Conservation (phyloP, 2,113 vertebrate species). For the Cacatua alba region DNA sequence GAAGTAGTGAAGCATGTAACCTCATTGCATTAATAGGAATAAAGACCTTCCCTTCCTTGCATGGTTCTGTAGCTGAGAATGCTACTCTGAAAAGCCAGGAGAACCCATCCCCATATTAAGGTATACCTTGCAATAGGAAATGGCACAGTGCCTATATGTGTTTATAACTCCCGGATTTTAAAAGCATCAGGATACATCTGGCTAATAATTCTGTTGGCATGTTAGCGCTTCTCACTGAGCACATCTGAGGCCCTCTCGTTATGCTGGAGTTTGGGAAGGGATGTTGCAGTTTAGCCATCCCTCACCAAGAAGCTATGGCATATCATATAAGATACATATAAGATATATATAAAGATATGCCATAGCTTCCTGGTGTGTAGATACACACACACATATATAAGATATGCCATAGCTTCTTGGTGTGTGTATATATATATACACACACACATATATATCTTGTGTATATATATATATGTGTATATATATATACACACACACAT, state of each 20-base stretch:
- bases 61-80: not conserved
- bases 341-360: too few species aligned
- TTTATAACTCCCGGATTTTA: not conserved
- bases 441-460: too few species aligned
- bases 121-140: not conserved
- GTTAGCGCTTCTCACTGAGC: not conserved
- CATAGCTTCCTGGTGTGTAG: too few species aligned
- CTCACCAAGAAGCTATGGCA: too few species aligned
- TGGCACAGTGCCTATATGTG: not conserved
- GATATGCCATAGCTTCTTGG: too few species aligned
- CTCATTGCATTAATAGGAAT: not conserved
- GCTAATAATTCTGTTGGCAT: not conserved
- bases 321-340: too few species aligned
- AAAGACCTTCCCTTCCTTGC: not conserved
- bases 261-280: not conserved
- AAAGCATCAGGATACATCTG: not conserved
- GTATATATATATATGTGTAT: too few species aligned
- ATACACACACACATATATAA: too few species aligned
- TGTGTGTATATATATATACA: too few species aligned
- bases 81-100: not conserved
- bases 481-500: too few species aligned
- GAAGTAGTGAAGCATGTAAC: not conserved
- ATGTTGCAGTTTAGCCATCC: not conserved
- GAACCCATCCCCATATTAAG: not conserved
- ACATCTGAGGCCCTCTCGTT: fast-evolving